Conservation (phyloP, 1,140 invertebrate species). For the Hyposmocoma kahamanoa region DNA sequence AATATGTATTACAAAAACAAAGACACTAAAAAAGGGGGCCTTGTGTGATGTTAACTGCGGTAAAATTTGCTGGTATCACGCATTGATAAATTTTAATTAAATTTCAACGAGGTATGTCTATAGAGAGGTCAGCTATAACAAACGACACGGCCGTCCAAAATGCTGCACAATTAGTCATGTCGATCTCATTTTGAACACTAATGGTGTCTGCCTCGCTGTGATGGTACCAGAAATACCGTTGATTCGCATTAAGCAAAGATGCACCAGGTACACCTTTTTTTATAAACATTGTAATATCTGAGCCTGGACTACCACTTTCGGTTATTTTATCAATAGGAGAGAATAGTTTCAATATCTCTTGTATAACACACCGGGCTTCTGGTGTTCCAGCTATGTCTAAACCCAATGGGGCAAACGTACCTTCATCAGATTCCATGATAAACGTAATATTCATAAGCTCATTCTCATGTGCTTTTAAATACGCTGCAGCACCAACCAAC, state of each 20-base stretch:
- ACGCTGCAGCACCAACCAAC: constrained; percentile 78
- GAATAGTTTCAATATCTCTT: constrained; percentile 76
- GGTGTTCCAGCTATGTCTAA: constrained; percentile 75
- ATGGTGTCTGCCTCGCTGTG: constrained; percentile 85
- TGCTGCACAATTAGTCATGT: constrained; percentile 78
- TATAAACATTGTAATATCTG: constrained; percentile 79
- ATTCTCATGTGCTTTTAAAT: constrained; percentile 76
- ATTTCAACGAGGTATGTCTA: constrained; percentile 76
- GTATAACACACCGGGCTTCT: constrained; percentile 77
- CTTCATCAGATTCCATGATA: constrained; percentile 87
- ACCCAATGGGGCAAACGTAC: constrained; percentile 85
- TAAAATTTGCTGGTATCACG: too few relatives aligned
- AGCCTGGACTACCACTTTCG: constrained; percentile 63
- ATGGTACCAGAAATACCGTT: constrained; percentile 86
- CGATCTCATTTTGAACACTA: constrained; percentile 80
- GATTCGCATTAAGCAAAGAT: constrained; percentile 78
- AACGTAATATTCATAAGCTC: constrained; percentile 78
- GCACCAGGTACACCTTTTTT: constrained; percentile 79
- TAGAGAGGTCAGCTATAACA: constrained; percentile 79
- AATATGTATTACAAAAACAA: too few relatives aligned
- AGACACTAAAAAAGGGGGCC: too few relatives aligned
- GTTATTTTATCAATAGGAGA: constrained; percentile 63
- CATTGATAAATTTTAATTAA: constrained; percentile 10
- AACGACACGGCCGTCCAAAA: constrained; percentile 82
- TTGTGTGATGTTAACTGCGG: too few relatives aligned